Conservation (phyloP, 2,113 vertebrate genomes). For the Phasianus colchicus region DNA sequence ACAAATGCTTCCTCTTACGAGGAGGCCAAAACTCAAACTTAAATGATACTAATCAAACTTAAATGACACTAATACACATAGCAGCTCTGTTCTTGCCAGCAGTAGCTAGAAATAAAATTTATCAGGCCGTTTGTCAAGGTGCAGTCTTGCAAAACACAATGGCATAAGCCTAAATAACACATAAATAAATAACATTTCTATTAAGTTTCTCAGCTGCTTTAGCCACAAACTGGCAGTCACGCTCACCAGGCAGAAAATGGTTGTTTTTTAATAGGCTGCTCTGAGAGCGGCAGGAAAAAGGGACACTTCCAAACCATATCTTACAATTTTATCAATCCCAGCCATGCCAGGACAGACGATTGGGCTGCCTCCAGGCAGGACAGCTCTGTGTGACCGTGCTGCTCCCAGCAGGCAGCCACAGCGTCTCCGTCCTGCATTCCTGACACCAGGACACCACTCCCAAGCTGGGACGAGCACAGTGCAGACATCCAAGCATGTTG, state of each 20-base stretch:
- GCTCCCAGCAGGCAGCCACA: constrained; percentile 57
- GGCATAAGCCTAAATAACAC: constrained; percentile 7
- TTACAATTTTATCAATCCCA: constrained; percentile 27
- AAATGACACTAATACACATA: not conserved
- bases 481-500: constrained; percentile 53
- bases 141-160: constrained; percentile 19
- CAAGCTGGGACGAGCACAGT: constrained; percentile 36
- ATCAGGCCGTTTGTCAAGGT: constrained; percentile 30
- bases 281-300: not conserved
- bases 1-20: not conserved
- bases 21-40: not conserved
- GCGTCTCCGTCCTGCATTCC: constrained; percentile 57
- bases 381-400: constrained; percentile 4
- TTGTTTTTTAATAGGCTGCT: not conserved
- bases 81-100: constrained; percentile 35
- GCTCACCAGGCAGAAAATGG: not conserved
- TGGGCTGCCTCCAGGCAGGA: constrained; percentile 48
- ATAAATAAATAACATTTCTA: constrained; percentile 1
- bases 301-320: not conserved
- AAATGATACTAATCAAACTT: not conserved
- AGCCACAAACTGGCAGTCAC: not conserved
- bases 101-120: not conserved
- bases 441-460: constrained; percentile 60
- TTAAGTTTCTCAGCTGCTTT: not conserved
- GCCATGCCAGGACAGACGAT: not conserved